Evolutionary conservation across 2,888 invertebrate species (phyloP), one percentile per base, ranked within the genome.

Genomic region (Rhaphigaster nebulosa): DNA sequence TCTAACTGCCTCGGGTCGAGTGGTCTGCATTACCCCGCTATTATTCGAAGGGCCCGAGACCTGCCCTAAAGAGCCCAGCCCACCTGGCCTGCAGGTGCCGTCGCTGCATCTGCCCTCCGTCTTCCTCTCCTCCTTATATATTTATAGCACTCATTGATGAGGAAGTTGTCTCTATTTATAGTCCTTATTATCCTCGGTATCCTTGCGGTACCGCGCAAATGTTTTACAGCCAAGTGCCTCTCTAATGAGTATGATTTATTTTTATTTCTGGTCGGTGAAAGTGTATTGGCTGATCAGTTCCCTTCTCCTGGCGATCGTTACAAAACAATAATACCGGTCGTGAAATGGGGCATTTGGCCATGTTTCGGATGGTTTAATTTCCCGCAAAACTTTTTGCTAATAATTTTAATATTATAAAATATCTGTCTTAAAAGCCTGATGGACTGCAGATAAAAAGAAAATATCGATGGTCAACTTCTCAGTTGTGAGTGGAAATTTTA

Each of bases 41-140:
- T 56, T 38, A 38, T 6, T 80, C 15, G 38, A 6, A 8, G 80
- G 18, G 8, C 26, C 26, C 84, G 2, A 80, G 80, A 84, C 84
- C 84, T 84, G 84, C 84, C 84, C 84, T 84, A 84, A 84, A n/a
- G 34, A 38, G 45, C 5, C 45, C 15, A 52, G 18, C 45, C 41
- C 84, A 84, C 84, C 84, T 84, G 84, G 84, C 84, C n/a, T 6
- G 45, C 84, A 84, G 45, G 45, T 84, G 84, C 80, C n/a, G 1
- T 20, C 13, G 0, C n/a, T 50, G 4, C 84, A 50, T 84, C 41
- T 84, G 84, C 45, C 45, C 80, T 26, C 20, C 41, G 4, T 15
- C 45, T 1, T 1, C 45, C 5, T 84, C 41, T 41, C 41, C 45
- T 50, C n/a, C n/a, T 45, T 65, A 13, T 84, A 84, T 84, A 45